phyloP scores from a whole-genome alignment of 2,888 invertebrate species.

The Caradrina kadenii region DNA sequence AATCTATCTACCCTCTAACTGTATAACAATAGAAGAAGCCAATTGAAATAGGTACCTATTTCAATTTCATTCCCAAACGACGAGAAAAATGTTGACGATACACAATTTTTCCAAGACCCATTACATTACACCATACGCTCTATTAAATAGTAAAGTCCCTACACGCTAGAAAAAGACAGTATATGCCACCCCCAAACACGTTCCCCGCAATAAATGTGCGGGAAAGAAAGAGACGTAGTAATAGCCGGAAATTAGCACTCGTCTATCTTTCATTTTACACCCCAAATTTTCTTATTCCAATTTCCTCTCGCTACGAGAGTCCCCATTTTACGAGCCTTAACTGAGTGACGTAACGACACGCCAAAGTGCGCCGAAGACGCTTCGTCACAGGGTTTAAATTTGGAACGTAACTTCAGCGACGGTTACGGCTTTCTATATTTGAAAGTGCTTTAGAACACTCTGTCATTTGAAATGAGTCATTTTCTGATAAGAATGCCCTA shows the following conservation, averaged over 20 bases:
- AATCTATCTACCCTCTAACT: not conserved
- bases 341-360: constrained; percentile 54
- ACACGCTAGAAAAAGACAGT: constrained; percentile 86
- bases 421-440: constrained; percentile 78
- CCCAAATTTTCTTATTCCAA: constrained; percentile 95
- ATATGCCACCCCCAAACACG: constrained; percentile 79
- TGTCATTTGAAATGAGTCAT: constrained; percentile 93
- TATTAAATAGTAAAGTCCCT: constrained; percentile 76
- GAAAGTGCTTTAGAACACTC: constrained; percentile 88
- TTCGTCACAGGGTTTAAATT: constrained; percentile 67
- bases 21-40: not conserved
- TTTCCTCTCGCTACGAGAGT: constrained; percentile 90
- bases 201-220: constrained; percentile 87
- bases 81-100: constrained; percentile 42
- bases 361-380: constrained; percentile 59
- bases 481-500: constrained; percentile 93
- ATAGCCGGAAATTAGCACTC: constrained; percentile 93
- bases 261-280: constrained; percentile 95
- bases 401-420: constrained; percentile 34
- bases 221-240: constrained; percentile 90
- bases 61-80: constrained; percentile 14
- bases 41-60: not conserved
- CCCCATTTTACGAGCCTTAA: constrained; percentile 78
- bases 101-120: constrained; percentile 61
- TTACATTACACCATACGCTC: constrained; percentile 71